phyloP scores from a whole-genome alignment of 1,140 invertebrate genomes.

The Ceratina japonica region DNA sequence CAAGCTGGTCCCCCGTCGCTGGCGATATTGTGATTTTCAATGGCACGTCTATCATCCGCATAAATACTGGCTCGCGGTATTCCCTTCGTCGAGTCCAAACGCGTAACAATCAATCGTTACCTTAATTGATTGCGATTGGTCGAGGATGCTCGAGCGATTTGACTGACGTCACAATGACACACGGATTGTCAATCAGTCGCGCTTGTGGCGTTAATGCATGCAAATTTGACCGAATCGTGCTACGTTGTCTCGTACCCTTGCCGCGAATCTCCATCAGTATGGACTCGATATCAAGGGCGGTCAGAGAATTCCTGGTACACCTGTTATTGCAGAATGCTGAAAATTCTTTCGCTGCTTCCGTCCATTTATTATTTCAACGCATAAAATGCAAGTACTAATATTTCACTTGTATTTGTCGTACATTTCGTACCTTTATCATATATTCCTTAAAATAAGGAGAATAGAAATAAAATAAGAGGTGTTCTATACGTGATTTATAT shows the following conservation, averaged over 20 bases:
- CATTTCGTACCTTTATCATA: too few species aligned
- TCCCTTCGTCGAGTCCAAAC: constrained; percentile 61
- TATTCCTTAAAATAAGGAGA: too few species aligned
- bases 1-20: constrained; percentile 3
- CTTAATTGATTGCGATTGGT: constrained; percentile 77
- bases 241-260: constrained; percentile 64
- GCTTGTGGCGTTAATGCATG: constrained; percentile 78
- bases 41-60: constrained; percentile 53
- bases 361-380: too few species aligned
- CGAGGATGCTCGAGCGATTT: constrained; percentile 63
- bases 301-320: constrained; percentile 43
- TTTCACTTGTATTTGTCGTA: too few species aligned
- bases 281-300: constrained; percentile 63
- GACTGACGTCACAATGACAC: constrained; percentile 78
- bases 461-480: too few species aligned
- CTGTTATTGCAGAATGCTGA: constrained; percentile 28
- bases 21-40: constrained; percentile 44
- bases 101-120: constrained; percentile 77
- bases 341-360: constrained; percentile 42
- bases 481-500: too few species aligned
- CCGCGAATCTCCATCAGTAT: constrained; percentile 62
- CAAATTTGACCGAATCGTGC: constrained; percentile 70
- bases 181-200: constrained; percentile 79
- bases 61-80: constrained; percentile 61
- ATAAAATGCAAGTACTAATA: too few species aligned